A percentile compares a stretch with the other conserved stretches of the same genome.
These are phyloP conservation scores for Nesometra sesokonis DNA, from an alignment of 35 echinoderm and acorn worm species.

Conservation along the genomic window DNA sequence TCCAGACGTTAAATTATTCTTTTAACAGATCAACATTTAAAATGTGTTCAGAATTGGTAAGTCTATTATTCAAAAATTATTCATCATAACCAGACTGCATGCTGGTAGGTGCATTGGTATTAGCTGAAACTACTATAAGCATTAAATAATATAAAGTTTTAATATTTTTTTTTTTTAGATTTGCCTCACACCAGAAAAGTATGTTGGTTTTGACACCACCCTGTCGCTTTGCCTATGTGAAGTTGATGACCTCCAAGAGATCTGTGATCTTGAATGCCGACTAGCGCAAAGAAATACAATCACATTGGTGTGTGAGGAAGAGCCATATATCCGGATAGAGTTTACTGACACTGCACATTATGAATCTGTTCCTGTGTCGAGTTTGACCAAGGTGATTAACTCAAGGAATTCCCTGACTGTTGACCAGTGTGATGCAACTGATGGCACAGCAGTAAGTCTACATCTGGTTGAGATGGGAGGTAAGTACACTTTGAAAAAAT, in stretches of 20 bases:
- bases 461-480: constrained; percentile 46
- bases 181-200: constrained; percentile 47
- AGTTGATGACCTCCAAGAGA: constrained; percentile 67
- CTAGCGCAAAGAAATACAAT: constrained; percentile 71
- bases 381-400: constrained; percentile 73
- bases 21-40: no score
- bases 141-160: no score
- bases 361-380: constrained; percentile 30
- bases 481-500: constrained; percentile 39
- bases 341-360: constrained; percentile 14
- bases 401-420: constrained; percentile 61
- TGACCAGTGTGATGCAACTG: constrained; percentile 62
- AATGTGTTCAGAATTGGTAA: no score
- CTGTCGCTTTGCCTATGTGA: constrained; percentile 58
- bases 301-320: constrained; percentile 66
- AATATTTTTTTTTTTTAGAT: constrained; percentile 34
- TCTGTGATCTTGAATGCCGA: constrained; percentile 83
- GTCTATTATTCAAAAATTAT: no score
- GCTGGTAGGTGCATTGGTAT: no score
- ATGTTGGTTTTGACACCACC: constrained; percentile 53
- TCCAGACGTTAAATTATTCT: no score
- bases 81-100: no score
- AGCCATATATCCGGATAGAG: constrained; percentile 35
- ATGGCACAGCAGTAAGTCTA: constrained; percentile 39
- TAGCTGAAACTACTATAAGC: no score